Base-by-base conservation (phyloP, 1,140 invertebrate genomes). In the Ceratoteleas bidentatus region DNA sequence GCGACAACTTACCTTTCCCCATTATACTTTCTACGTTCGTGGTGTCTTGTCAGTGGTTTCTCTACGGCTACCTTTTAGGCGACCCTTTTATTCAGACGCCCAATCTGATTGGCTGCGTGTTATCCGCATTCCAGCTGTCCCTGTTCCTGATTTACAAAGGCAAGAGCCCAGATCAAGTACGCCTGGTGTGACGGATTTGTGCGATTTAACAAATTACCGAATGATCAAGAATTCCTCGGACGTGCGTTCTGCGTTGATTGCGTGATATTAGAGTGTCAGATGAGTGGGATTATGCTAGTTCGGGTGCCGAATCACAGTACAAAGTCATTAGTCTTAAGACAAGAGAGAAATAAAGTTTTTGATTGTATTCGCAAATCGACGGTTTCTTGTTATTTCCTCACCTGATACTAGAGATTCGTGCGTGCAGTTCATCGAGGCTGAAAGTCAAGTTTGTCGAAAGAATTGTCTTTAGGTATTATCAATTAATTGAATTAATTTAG, bases 1-100 rank as follows among this genome's bases (percentile, higher is more conserved):
- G 95, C 4, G 96, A 96, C 73, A 94, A 94, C 88, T 92, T 96
- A 82, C 96, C 96, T 73, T 96, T 96, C 88, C 94, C 95, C 13
- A 92, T 96, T 73, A 96, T 97, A 88, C 87, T 95, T 14, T 93
- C 94, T 78, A 95, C 95, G 34, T 95, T 96, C 85, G 90, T 96
- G 53, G 95, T 96, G 2, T 95, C 94, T 34, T 90, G 92, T 33
- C 93, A 96, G 77, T 97, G 96, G 96, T 94, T 94, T 80, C 86
- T 94, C 0, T 97, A 96, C 90, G 96, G 96, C 49, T 87, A 93
- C 69, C 88, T 96, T 64, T 92, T 95, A 80, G 88, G 94, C 47
- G 96, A 97, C 90, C 84, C 88, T 45, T 96, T 95, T 90, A 94
- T 96, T 85, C 93, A 95, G 93, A 92, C 93, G 84, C 94, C 95